Base-by-base conservation (phyloP, 1,140 invertebrate species). In the Drosophila punjabiensis region DNA sequence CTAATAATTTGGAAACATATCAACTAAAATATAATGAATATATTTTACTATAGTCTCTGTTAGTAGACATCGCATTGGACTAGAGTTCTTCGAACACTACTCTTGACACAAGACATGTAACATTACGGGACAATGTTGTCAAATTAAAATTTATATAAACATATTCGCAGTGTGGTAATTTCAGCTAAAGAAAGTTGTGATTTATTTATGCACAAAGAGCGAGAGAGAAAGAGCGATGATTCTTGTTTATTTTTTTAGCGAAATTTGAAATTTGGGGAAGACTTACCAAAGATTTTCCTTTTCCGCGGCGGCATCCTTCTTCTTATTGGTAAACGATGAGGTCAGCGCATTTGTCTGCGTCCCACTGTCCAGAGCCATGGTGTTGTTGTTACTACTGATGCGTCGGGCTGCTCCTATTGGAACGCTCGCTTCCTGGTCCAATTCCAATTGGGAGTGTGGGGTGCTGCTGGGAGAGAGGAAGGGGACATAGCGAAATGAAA, bases 221-320 rank as follows among this genome's bases (percentile, higher is more conserved):
- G 28, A 43, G 24, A 48, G 16, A 43, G 50, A 50, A 7, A 28
- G 41, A n/a, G 28, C 24, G 1, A 9, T 14, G 16, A 39, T 5
- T 20, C 53, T 41, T 61, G 53, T 33, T 74, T 61, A 28, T 53
- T 16, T 24, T 37, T 9, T 58, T 16, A 13, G 14, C 16, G 30
- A n/a, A 11, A 30, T 16, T 33, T 35, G 18, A 24, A 32, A 37
- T 59, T 32, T 4, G 2, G 20, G 18, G 9, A 1, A 62, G 20
- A 92, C 91, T 92, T 55, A 92, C 91, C 91, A 92, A 69, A 92
- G 74, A 52, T 92, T 92, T 73, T 92, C 91, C 83, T 92, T 92
- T 55, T 92, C 91, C 61, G 79, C 70, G 14, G 79, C 79, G 66
- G 85, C 79, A 90, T 91, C 91, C 85, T 92, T 92, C 78, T 92